A percentile compares a stretch with the other conserved stretches of the same genome.
Conservation (phyloP, 30 jellyfish, hydroid and myxozoan genomes). For the Rhopilema esculentum region DNA sequence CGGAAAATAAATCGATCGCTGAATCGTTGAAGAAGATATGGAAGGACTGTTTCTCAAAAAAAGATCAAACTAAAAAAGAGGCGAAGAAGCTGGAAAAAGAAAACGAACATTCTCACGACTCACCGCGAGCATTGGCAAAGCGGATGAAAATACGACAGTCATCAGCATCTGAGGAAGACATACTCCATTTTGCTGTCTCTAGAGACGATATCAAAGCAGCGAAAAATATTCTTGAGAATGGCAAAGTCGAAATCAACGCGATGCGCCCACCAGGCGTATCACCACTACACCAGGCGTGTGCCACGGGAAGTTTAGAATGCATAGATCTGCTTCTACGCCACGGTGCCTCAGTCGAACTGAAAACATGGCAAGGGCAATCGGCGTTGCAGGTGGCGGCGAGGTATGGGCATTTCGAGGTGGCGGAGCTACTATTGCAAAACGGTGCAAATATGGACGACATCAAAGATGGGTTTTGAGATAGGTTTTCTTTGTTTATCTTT, state of each 20-base stretch:
- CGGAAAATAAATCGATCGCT: conserved; percentile 41
- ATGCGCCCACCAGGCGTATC: conserved; percentile 85
- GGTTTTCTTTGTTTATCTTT: background rate
- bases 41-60: conserved; percentile 63
- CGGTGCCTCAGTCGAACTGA: conserved; percentile 57
- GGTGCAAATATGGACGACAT: conserved; percentile 79
- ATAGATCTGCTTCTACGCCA: conserved; percentile 57
- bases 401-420: conserved; percentile 78
- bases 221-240: conserved; percentile 43
- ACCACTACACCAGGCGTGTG: conserved; percentile 80
- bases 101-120: conserved; percentile 7
- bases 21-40: conserved; percentile 56
- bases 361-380: conserved; percentile 81
- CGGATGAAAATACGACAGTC: conserved; percentile 64
- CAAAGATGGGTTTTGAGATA: conserved; percentile 47
- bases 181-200: conserved; percentile 71
- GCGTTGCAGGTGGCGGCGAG: conserved; percentile 71
- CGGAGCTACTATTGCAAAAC: conserved; percentile 50
- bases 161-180: conserved; percentile 73
- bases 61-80: conserved; percentile 38
- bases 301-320: conserved; percentile 60
- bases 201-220: conserved; percentile 74
- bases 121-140: conserved; percentile 52
- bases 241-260: conserved; percentile 67
- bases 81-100: conserved; percentile 10